Base-by-base conservation (phyloP, 1,140 invertebrate species). In the Pararge aegeria region DNA sequence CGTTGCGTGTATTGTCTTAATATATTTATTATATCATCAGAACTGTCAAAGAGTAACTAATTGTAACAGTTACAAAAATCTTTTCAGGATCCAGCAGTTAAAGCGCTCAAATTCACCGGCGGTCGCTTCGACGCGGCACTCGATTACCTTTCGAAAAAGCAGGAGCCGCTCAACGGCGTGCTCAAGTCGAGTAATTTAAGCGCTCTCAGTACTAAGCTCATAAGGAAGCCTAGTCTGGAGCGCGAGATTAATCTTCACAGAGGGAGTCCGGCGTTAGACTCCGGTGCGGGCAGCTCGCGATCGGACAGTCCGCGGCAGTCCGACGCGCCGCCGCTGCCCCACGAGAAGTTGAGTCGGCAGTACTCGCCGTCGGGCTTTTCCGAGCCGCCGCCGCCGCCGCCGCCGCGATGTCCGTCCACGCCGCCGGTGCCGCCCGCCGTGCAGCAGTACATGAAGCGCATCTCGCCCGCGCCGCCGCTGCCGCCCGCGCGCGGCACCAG, bases 161-260 rank as follows among this genome's bases (percentile, higher is more conserved):
- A 92, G 64, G 88, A 89, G 63, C 85, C 91, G 18, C 84, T 92
- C 63, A 91, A 90, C 66, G 92, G 93, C 52, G 90, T 91, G 18
- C 68, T 93, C 9, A 93, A 93, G 50, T 89, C 91, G 3, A 77
- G 78, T 54, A 85, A 79, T 34, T 80, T 93, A 44, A 90, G 90
- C 48, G 91, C 92, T 61, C 90, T 94, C 46, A 93, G 93, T 66
- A 93, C 93, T 34, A 97, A 97, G 80, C 90, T 97, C 5, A 96
- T 95, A 64, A 92, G 96, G 49, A 97, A 97, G 79, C 95, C 96
- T 12, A 97, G 95, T 83, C 92, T 97, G 57, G 96, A 98, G 83
- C 91, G 95, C 37, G 95, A 96, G 76, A 80, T 95, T 15, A 92
- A 90, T 69, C 85, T 95, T 18, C 94, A 95, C 51, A 92, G 96